Evolutionary conservation across 1,140 invertebrate genomes (phyloP).

Genomic region (Cephus cinctus): DNA sequence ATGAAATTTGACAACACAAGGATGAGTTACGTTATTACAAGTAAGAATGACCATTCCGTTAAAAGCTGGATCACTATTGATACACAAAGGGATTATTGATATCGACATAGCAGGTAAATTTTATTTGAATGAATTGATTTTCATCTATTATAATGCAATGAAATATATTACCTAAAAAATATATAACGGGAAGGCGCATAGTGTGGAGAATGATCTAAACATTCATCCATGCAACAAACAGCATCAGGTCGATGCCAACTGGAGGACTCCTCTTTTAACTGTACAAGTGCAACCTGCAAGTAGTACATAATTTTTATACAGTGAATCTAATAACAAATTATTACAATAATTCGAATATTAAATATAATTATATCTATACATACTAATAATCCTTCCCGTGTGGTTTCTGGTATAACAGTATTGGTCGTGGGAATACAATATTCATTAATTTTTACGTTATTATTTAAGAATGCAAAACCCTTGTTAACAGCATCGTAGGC

Average conservation of each 20-base stretch:
- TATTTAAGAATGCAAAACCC: slow-evolving; percentile 21
- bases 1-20: slow-evolving; percentile 33
- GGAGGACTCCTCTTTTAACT: slow-evolving; percentile 27
- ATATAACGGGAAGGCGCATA: slow-evolving; percentile 27
- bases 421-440: slow-evolving; percentile 31
- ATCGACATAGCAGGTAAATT: no score
- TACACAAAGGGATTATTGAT: no score
- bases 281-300: slow-evolving; percentile 10
- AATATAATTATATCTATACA: not conserved
- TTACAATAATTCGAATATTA: slow-evolving; percentile 3
- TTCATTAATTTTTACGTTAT: slow-evolving; percentile 3
- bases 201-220: slow-evolving; percentile 20
- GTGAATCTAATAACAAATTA: not conserved
- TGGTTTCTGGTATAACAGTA: slow-evolving; percentile 20
- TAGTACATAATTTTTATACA: not conserved
- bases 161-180: slow-evolving; percentile 28
- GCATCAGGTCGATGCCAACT: slow-evolving; percentile 36
- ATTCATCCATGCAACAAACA: slow-evolving; percentile 29
- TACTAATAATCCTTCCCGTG: slow-evolving; percentile 20
- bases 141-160: not conserved
- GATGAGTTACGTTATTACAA: slow-evolving; percentile 28
- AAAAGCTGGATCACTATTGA: slow-evolving; percentile 35
- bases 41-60: slow-evolving; percentile 35
- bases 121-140: not conserved
- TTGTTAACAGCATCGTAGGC: slow-evolving; percentile 21